Evolutionary conservation across 35 echinoderm and acorn worm species (phyloP), one percentile per base, ranked within the genome.

Genomic region (Apostichopus japonicus): DNA sequence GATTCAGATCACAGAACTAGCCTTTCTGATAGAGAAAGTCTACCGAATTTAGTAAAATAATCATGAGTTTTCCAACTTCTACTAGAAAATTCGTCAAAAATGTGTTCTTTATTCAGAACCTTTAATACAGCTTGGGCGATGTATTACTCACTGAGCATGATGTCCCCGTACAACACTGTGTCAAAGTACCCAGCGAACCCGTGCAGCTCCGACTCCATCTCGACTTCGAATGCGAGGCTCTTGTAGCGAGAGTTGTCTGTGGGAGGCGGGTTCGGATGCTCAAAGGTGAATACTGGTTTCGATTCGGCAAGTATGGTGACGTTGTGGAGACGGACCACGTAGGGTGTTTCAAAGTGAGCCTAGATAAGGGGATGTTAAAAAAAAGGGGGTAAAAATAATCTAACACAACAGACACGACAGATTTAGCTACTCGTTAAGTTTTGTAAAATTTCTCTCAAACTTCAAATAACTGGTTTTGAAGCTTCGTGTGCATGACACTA

Each of bases 111-210:
- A 44, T 44, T 33, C 33, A 44, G 33, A 44, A 44, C 33, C 33
- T 44, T 44, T 44, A 44, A 44, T 44, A 44, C 33, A 44, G 33
- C 33, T 44, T 44, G 33, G 33, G 33, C 33, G 2, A 44, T 44
- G 33, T 44, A 44, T 44, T 22, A 99, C 97, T 94, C 92, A 99
- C 97, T 99, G 27, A 96, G 93, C 80, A 95, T 93, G 19, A 99
- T 95, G 79, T 96, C 95, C 77, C 87, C 95, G 90, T 99, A 99
- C 51, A 99, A 92, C 24, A 96, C 89, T 22, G 97, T 99, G 78
- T 99, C 97, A 95, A 99, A 99, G 70, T 99, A 99, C 3, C 97
- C 97, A 22, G 97, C 97, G 92, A 99, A 99, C 33, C 97, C 97
- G 56, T 99, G 97, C 17, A 99, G 83, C 53, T 96, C 95, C 5